Percentiles rank a stretch among this genome's conserved stretches.
phyloP scores from a whole-genome alignment of 2,888 invertebrate species.

The Lasioglossum lativentre region DNA sequence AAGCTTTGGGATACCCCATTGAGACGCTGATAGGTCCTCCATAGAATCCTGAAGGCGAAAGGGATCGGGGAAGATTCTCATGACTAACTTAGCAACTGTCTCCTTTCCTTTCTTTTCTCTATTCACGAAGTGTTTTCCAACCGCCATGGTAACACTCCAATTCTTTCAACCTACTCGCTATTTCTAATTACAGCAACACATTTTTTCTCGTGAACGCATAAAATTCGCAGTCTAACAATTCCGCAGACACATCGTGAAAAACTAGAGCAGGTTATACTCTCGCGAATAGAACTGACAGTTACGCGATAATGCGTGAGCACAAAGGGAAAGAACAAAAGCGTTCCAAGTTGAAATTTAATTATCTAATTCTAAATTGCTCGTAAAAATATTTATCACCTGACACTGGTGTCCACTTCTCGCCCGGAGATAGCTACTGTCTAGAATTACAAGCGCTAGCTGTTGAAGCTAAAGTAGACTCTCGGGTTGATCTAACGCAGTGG shows the following conservation, averaged over 20 bases:
- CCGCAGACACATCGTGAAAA: no score
- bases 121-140: neutral
- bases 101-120: neutral
- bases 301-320: no score
- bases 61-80: neutral
- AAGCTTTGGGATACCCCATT: neutral
- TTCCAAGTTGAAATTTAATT: neutral
- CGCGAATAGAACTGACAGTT: no score
- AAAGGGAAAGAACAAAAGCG: neutral
- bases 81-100: neutral
- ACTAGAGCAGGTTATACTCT: neutral
- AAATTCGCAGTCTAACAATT: neutral
- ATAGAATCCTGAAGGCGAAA: neutral
- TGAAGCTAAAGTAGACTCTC: neutral
- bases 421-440: neutral
- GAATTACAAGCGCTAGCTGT: neutral
- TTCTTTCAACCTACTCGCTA: neutral
- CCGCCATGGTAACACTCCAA: neutral
- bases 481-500: neutral
- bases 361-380: neutral
- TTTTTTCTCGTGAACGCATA: neutral
- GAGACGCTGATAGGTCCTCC: neutral
- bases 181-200: neutral
- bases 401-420: neutral
- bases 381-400: neutral